These are phyloP conservation scores for Rhodinocichla rosea DNA, from an alignment of 2,113 vertebrate species.

Conservation along the genomic window DNA sequence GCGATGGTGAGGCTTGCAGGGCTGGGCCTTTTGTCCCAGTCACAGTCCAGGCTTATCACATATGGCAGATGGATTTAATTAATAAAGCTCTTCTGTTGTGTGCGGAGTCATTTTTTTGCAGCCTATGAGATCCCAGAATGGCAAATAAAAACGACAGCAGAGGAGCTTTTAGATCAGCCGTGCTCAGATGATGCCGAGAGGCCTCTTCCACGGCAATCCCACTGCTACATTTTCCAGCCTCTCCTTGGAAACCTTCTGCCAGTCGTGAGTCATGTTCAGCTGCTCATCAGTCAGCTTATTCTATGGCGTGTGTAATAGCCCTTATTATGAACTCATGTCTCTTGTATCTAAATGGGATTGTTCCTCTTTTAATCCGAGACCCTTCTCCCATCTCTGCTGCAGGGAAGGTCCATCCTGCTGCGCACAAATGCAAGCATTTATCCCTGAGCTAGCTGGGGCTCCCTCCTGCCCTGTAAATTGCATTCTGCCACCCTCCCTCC, in stretches of 20 bases:
- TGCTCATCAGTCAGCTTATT: not conserved
- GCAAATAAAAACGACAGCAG: not conserved
- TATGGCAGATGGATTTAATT: constrained; percentile 21
- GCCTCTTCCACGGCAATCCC: not conserved
- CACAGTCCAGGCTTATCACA: not conserved
- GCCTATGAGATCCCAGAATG: not conserved
- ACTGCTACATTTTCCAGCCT: not conserved
- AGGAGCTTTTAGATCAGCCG: not conserved
- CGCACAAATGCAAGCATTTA: rapidly evolving
- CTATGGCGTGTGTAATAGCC: not conserved
- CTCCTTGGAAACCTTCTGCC: not conserved
- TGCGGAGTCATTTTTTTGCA: not conserved
- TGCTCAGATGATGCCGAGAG: not conserved
- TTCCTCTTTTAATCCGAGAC: not conserved
- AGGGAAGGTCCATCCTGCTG: not conserved
- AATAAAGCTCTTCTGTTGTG: not conserved
- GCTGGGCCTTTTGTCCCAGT: not conserved
- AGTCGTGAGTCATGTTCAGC: not conserved
- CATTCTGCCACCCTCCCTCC: not conserved
- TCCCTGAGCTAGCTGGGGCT: not conserved
- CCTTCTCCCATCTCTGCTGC: not conserved
- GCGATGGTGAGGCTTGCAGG: not conserved
- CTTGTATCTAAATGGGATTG: not conserved
- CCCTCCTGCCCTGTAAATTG: not conserved
- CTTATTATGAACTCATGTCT: not conserved